These are phyloP conservation scores for Deilephila porcellus DNA, from an alignment of 2,888 invertebrate species.

Conservation along the genomic window DNA sequence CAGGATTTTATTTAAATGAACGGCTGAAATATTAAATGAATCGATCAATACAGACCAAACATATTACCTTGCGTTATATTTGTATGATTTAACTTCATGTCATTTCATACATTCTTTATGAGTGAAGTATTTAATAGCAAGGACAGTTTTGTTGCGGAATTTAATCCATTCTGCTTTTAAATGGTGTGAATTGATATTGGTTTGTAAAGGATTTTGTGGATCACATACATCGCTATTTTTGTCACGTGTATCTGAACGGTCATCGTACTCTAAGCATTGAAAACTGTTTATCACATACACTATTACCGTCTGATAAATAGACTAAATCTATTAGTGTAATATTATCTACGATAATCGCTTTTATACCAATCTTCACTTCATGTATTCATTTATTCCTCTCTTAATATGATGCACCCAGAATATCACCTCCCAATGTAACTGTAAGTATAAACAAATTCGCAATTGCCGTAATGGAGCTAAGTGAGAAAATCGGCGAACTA, in stretches of 20 bases:
- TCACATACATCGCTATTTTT: too few species aligned
- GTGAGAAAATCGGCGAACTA: not conserved
- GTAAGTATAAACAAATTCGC: too few species aligned
- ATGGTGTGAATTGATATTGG: not conserved
- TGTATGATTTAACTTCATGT: not conserved
- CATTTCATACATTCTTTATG: not conserved
- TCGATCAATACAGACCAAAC: slow-evolving; percentile 5
- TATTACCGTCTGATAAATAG: too few species aligned
- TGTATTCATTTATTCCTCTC: too few species aligned
- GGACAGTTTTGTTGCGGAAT: not conserved
- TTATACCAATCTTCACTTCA: too few species aligned
- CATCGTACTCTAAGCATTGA: too few species aligned
- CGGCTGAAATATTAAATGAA: slow-evolving; percentile 12
- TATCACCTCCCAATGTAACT: not conserved
- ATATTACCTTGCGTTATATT: not conserved
- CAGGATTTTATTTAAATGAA: slow-evolving; percentile 28
- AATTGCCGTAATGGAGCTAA: not conserved
- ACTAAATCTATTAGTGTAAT: too few species aligned
- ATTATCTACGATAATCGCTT: too few species aligned
- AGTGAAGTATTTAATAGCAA: not conserved
- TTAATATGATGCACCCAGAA: too few species aligned
- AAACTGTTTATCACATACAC: too few species aligned
- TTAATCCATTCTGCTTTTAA: not conserved
- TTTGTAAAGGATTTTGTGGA: too few species aligned
- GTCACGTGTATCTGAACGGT: too few species aligned